Evolutionary conservation across 2,113 vertebrate species (phyloP).

Genomic region (Gadus macrocephalus): DNA sequence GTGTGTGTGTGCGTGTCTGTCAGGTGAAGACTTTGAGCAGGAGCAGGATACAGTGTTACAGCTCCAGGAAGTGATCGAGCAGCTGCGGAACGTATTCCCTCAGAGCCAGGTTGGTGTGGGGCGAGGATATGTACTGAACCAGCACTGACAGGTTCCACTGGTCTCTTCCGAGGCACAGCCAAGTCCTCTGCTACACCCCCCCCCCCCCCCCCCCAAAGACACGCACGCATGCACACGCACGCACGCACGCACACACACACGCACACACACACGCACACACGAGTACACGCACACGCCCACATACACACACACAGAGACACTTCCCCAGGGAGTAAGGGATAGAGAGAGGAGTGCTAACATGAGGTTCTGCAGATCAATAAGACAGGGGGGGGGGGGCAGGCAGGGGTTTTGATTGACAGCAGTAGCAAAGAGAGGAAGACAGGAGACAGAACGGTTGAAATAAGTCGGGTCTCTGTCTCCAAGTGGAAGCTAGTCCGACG

Average conservation of each 20-base stretch:
- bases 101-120: constrained; percentile 63
- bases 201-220: neutral
- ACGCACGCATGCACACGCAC: no score
- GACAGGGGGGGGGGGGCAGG: no score
- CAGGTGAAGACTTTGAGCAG: constrained; percentile 81
- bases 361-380: no score
- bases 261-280: no score
- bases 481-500: constrained; percentile 9
- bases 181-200: neutral
- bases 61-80: constrained; percentile 97
- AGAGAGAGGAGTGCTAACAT: constrained; percentile 47
- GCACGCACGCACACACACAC: neutral
- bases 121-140: neutral
- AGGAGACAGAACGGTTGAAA: constrained; percentile 34
- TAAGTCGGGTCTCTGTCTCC: neutral
- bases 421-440: neutral
- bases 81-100: constrained; percentile 90
- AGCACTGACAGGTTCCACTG: neutral
- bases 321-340: constrained; percentile 18
- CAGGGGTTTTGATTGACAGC: no score
- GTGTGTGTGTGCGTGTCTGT: constrained; percentile 20
- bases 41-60: constrained; percentile 89
- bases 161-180: constrained; percentile 1
- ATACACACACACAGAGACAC: no score
- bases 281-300: no score